Percentiles rank a stretch among this genome's conserved stretches.
Conservation (phyloP, 2,797 vertebrate species). For the Sebastes melanostomus region DNA sequence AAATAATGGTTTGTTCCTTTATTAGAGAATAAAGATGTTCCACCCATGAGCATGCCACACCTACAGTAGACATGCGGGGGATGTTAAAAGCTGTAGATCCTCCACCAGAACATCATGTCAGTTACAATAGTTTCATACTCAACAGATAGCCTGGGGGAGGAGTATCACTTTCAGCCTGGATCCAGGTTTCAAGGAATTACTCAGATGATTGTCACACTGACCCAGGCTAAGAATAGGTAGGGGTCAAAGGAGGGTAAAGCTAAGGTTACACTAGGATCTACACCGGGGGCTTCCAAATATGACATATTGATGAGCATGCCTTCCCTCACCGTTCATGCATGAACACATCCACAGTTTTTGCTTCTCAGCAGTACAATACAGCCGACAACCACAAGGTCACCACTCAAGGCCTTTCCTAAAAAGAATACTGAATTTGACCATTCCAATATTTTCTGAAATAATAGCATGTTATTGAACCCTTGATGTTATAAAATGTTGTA, state of each 20-base stretch:
- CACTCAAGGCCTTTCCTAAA: not conserved
- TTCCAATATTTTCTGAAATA: not conserved
- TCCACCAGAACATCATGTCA: not conserved
- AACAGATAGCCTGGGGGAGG: not conserved
- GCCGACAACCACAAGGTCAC: not conserved
- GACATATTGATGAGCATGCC: conserved; percentile 61
- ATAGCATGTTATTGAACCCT: not conserved
- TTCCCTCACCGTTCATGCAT: conserved; percentile 20
- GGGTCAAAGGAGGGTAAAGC: conserved; percentile 52
- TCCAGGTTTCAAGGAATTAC: conserved; percentile 51
- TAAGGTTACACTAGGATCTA: conserved; percentile 59
- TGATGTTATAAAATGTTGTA: not conserved
- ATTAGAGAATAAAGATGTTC: not conserved
- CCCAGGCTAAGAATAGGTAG: conserved; percentile 55
- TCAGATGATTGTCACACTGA: conserved; percentile 44
- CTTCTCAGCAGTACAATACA: conserved; percentile 23
- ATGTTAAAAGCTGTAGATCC: not conserved
- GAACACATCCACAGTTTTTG: conserved; percentile 12
- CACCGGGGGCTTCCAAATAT: conserved; percentile 47
- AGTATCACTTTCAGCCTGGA: conserved; percentile 42
- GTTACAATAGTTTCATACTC: not conserved
- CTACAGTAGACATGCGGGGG: not conserved
- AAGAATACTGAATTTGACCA: not conserved
- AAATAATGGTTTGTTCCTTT: not conserved
- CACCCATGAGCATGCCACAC: not conserved